Conservation (phyloP, 1,140 invertebrate species). For the Eupristina koningsbergeri region DNA sequence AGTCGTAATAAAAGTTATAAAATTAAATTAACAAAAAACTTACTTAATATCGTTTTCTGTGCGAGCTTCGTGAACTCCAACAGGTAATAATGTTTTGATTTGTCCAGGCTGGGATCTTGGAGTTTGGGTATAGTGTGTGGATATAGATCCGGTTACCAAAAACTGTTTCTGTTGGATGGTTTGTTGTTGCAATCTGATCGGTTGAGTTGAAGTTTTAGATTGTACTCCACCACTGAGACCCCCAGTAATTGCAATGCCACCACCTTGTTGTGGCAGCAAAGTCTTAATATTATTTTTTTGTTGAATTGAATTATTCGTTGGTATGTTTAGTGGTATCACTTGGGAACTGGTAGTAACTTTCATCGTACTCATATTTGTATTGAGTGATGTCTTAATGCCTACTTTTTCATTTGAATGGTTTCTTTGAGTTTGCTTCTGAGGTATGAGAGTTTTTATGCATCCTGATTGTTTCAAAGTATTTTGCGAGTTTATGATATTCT, state of each 20-base stretch:
- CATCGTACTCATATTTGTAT: constrained; percentile 59
- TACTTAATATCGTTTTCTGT: constrained; percentile 61
- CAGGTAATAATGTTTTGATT: constrained; percentile 63
- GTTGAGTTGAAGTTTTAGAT: background rate
- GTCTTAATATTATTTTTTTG: constrained; percentile 21
- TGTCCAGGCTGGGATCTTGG: constrained; percentile 58
- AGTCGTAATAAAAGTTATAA: background rate
- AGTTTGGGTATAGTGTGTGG: constrained; percentile 54
- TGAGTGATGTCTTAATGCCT: constrained; percentile 62
- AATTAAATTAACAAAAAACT: constrained; percentile 43
- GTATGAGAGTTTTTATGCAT: constrained; percentile 68
- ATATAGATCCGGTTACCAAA: constrained; percentile 43
- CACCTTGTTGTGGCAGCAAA: background rate
- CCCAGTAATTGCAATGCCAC: background rate
- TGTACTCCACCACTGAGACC: background rate
- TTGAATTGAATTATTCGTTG: background rate
- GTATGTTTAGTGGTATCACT: constrained; percentile 54
- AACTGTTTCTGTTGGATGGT: constrained; percentile 62
- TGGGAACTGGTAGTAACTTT: constrained; percentile 52
- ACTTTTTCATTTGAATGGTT: constrained; percentile 61
- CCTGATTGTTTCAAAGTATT: constrained; percentile 56
- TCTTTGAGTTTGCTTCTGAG: constrained; percentile 63
- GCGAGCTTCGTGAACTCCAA: constrained; percentile 54
- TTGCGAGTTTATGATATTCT: background rate
- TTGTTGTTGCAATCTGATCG: constrained; percentile 63